Evolutionary conservation across 2,888 invertebrate species (phyloP).

Genomic region (Cheilosia impressa): DNA sequence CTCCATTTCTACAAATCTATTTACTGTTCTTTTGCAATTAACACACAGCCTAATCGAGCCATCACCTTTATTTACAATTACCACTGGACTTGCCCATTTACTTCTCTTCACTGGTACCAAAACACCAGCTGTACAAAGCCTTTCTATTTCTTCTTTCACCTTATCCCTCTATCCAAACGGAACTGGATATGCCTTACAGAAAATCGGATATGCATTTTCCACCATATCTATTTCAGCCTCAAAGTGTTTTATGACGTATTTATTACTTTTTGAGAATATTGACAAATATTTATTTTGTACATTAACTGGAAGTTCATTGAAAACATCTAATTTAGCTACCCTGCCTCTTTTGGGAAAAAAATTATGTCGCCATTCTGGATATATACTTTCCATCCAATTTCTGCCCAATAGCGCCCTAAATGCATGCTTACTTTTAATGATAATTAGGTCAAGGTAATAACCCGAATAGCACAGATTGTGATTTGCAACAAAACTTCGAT

Average conservation of each 20-base stretch:
- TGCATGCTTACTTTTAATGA: slow-evolving; percentile 8
- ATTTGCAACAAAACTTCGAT: no score
- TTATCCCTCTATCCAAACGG: slow-evolving; percentile 31
- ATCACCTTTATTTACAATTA: slow-evolving; percentile 30
- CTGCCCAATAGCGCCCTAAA: slow-evolving; percentile 25
- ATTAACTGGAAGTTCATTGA: not conserved
- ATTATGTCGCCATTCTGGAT: not conserved
- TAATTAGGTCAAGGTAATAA: not conserved
- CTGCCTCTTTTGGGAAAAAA: slow-evolving; percentile 7
- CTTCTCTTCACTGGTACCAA: slow-evolving; percentile 69
- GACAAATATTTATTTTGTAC: not conserved
- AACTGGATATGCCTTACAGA: slow-evolving; percentile 30
- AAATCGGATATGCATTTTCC: slow-evolving; percentile 37
- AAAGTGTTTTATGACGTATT: slow-evolving; percentile 43
- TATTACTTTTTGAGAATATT: slow-evolving; percentile 17
- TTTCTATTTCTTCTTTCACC: slow-evolving; percentile 30
- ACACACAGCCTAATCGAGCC: slow-evolving; percentile 77
- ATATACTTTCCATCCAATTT: slow-evolving; percentile 23
- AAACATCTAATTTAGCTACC: not conserved
- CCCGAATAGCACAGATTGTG: no score
- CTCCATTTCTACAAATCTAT: slow-evolving; percentile 69
- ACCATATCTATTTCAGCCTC: slow-evolving; percentile 33
- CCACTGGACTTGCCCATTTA: slow-evolving; percentile 78
- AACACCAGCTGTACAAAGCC: slow-evolving; percentile 54
- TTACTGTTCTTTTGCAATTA: slow-evolving; percentile 78